A percentile compares a stretch with the other conserved stretches of the same genome.
Evolutionary conservation across 2,888 invertebrate genomes (phyloP).

Genomic region (Micoletzkya japonica): DNA sequence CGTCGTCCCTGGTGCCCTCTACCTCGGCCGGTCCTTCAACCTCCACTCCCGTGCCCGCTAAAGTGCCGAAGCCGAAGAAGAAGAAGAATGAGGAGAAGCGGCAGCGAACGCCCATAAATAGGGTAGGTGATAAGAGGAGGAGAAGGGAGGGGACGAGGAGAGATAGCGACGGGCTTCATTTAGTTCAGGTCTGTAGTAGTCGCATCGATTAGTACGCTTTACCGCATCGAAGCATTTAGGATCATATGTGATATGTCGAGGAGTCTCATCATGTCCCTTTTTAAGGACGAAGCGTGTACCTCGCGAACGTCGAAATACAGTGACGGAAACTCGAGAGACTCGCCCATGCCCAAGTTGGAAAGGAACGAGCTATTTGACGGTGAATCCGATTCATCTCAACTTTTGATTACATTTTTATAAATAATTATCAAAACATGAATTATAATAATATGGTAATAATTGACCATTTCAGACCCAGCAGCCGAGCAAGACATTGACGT

Average conservation of each 20-base stretch:
- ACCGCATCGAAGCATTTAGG: too few species aligned
- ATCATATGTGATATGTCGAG: too few species aligned
- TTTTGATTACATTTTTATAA: background rate
- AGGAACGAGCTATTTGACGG: conserved; percentile 12
- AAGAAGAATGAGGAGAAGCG: conserved; percentile 10
- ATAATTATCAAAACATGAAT: too few species aligned
- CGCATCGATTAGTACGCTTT: too few species aligned
- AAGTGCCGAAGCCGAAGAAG: background rate
- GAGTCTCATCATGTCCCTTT: too few species aligned
- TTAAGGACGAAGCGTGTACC: too few species aligned
- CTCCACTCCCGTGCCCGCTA: background rate
- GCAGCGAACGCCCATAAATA: background rate
- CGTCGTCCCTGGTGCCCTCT: background rate
- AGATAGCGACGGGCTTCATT: background rate
- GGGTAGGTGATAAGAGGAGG: background rate
- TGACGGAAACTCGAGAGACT: background rate
- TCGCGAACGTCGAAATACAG: too few species aligned
- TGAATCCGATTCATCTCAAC: background rate
- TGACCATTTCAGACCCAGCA: conserved; percentile 9
- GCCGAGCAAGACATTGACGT: conserved; percentile 5
- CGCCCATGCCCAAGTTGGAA: background rate
- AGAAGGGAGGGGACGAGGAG: background rate
- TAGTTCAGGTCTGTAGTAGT: too few species aligned
- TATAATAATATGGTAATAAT: background rate
- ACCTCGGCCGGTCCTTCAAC: background rate